Evolutionary conservation across 2,113 vertebrate genomes (phyloP).

Genomic region (Herpetotheres cachinnans): DNA sequence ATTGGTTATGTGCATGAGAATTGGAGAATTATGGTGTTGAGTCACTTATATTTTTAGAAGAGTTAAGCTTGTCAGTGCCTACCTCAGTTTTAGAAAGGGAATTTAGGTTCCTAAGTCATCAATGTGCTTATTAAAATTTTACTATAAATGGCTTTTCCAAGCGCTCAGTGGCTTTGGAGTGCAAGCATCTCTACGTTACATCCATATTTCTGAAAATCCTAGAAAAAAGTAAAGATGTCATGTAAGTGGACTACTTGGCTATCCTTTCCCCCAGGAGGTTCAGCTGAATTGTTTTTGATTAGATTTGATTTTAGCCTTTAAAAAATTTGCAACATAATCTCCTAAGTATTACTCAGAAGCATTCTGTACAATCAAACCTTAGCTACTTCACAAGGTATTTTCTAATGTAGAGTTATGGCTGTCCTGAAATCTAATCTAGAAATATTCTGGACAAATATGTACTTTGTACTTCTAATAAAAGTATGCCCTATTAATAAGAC

Average conservation of each 20-base stretch:
- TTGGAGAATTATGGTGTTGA: not conserved
- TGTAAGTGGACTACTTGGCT: not conserved
- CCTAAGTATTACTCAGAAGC: not conserved
- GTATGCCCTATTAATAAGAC: not conserved
- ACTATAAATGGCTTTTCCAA: not conserved
- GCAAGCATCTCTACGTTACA: accelerated
- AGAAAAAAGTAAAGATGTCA: not conserved
- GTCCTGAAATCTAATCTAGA: not conserved
- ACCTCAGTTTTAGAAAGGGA: not conserved
- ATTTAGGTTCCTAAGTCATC: not conserved
- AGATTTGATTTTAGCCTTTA: not conserved
- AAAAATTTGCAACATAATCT: not conserved
- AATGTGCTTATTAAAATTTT: not conserved
- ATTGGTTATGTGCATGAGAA: not conserved
- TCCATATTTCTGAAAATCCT: not conserved
- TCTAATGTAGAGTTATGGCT: not conserved
- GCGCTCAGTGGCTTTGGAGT: not conserved
- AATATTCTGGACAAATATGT: not conserved
- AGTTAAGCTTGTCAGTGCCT: not conserved
- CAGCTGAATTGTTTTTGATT: not conserved
- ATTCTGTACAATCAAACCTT: not conserved
- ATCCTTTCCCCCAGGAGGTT: not conserved
- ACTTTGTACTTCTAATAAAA: not conserved
- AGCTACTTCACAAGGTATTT: not conserved
- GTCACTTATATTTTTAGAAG: not conserved